Evolutionary conservation across 2,113 vertebrate species (phyloP).

Genomic region (Etheostoma spectabile): DNA sequence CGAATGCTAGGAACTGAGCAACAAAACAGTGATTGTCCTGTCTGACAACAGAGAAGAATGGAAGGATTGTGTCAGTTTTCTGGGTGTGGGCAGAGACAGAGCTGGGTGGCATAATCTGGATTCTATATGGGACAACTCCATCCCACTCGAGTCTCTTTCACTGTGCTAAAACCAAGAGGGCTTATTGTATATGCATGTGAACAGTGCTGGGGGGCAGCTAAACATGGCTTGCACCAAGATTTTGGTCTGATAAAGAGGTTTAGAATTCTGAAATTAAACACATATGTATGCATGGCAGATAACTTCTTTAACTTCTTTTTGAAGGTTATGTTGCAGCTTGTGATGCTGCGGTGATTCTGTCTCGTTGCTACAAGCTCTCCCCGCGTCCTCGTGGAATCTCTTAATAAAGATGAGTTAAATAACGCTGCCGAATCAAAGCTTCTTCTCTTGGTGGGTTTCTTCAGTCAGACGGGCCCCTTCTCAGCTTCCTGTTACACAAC

Average conservation of each 20-base stretch:
- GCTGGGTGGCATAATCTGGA: conserved; percentile 74
- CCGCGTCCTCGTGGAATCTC: conserved; percentile 39
- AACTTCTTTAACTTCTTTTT: neutral
- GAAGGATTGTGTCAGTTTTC: conserved; percentile 77
- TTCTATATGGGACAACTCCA: conserved; percentile 74
- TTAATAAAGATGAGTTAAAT: conserved; percentile 51
- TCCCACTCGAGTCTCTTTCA: conserved; percentile 52
- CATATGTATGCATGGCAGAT: neutral
- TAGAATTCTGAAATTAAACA: no score
- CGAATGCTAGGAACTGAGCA: conserved; percentile 66
- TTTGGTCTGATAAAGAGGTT: neutral
- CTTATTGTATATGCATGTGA: conserved; percentile 14
- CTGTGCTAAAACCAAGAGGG: conserved; percentile 21
- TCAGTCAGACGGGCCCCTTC: neutral
- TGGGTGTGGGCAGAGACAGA: conserved; percentile 69
- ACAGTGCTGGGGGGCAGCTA: neutral
- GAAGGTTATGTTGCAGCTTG: neutral
- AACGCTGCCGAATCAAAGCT: conserved; percentile 39
- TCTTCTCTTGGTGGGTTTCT: conserved; percentile 23
- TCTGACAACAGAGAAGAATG: conserved; percentile 81
- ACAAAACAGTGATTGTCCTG: conserved; percentile 80
- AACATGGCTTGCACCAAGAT: neutral
- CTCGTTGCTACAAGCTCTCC: conserved; percentile 17
- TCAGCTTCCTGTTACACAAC: conserved; percentile 31
- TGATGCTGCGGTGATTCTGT: neutral